phyloP scores from a whole-genome alignment of 2,888 invertebrate species.

The Agriopis marginaria region DNA sequence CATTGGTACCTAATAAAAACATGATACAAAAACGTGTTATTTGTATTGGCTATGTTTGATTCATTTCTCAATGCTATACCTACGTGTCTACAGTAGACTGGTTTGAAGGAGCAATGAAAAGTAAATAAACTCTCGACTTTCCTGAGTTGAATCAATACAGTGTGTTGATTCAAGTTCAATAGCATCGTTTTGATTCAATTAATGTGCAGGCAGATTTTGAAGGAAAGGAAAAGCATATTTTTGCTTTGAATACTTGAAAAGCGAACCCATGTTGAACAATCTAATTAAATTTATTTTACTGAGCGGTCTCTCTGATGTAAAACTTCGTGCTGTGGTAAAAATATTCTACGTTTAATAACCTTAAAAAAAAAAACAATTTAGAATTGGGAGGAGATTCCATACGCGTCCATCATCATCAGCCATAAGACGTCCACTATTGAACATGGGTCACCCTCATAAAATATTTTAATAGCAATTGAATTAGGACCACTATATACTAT shows the following conservation, averaged over 20 bases:
- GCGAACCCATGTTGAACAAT: neutral
- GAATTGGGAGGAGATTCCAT: too few species aligned
- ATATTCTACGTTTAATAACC: too few species aligned
- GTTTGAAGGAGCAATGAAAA: slow-evolving; percentile 17
- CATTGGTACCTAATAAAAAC: slow-evolving; percentile 13
- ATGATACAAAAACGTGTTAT: neutral
- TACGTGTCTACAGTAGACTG: slow-evolving; percentile 1
- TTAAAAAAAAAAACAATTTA: too few species aligned
- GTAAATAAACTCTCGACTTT: slow-evolving; percentile 10
- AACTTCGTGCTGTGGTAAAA: too few species aligned
- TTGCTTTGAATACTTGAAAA: neutral
- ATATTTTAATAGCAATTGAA: too few species aligned
- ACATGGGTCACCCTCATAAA: too few species aligned
- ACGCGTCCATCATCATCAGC: too few species aligned
- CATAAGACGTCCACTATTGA: too few species aligned
- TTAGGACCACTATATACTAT: too few species aligned
- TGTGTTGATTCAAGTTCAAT: neutral
- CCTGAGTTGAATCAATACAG: neutral
- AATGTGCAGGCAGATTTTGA: neutral
- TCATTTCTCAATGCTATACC: slow-evolving; percentile 11
- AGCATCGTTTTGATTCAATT: neutral
- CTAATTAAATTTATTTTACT: too few species aligned
- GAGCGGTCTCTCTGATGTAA: too few species aligned
- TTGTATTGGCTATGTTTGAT: slow-evolving; percentile 17
- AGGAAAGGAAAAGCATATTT: neutral